Percentiles rank a stretch among this genome's conserved stretches.
Evolutionary conservation across 2,797 vertebrate genomes (phyloP).

Genomic region (Xiphophorus birchmanni): DNA sequence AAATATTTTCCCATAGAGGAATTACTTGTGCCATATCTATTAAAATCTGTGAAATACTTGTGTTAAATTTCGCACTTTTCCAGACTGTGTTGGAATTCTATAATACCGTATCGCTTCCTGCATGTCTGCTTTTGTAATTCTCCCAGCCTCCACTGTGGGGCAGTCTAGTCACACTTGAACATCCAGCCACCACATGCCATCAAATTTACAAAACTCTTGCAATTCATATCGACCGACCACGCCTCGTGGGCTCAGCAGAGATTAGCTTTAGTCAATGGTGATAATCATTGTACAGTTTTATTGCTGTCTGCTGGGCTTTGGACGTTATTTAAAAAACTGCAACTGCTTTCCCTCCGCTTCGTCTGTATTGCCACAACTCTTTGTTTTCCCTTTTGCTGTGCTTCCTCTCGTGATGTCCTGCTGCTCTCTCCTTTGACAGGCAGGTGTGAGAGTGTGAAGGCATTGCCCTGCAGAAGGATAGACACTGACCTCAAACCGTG

Average conservation of each 20-base stretch:
- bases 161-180: slow-evolving; percentile 52
- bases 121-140: slow-evolving; percentile 40
- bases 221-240: slow-evolving; percentile 50
- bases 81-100: neutral
- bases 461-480: slow-evolving; percentile 82
- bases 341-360: slow-evolving; percentile 10
- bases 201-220: slow-evolving; percentile 20
- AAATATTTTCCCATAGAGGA: neutral
- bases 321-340: slow-evolving; percentile 50
- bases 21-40: no score
- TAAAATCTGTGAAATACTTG: neutral
- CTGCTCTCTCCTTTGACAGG: slow-evolving; percentile 85
- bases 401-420: slow-evolving; percentile 37
- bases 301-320: slow-evolving; percentile 44
- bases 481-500: slow-evolving; percentile 90
- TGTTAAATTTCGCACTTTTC: neutral
- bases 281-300: slow-evolving; percentile 60
- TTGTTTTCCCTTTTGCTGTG: slow-evolving; percentile 3
- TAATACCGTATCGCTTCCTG: neutral
- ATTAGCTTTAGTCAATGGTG: slow-evolving; percentile 56
- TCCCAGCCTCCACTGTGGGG: slow-evolving; percentile 58
- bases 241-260: slow-evolving; percentile 50
- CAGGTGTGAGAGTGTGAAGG: slow-evolving; percentile 87
- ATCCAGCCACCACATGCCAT: neutral
- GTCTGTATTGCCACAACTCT: slow-evolving; percentile 9